Base-by-base conservation (phyloP, 2,888 invertebrate species). In the Saturnia pavonia region DNA sequence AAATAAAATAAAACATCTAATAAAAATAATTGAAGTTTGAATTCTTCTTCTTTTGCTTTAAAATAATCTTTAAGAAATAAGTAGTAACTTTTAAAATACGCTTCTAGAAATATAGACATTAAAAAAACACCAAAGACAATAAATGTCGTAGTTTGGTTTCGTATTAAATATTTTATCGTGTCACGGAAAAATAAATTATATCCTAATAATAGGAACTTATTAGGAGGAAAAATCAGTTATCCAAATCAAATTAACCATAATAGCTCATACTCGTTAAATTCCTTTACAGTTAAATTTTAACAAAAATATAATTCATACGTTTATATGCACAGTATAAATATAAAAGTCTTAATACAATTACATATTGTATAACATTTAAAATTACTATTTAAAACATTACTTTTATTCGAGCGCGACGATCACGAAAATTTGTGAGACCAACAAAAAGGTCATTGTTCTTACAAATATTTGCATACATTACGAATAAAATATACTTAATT, bases 401-500 rank as follows among this genome's bases (percentile, higher is more conserved):
- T 67, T 67, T 54, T 14, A 60, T 54, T 51, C 19, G 25, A 42
- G 40, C 19, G 12, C 54, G 54, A 48, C 45, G 16, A 40, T 66
- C 22, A 48, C 51, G 51, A 67, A 67, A 42, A 67, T 60, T 60
- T 14, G 25, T 14, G 57, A 14, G 57, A 60, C 57, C 57, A 27
- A 27, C 57, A 25, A 60, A 60, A 60, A 60, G 91, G 88, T 91
- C 89, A 84, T 84, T 85, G 90, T 85, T 84, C 88, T 83, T 78
- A 72, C 79, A 82, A 84, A 84, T 87, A 88, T 90, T 90, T 88
- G 85, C 89, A 90, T 91, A 89, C 77, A 86, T 89, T 88, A 89
- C 78, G 79, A 74, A 72, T 75, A 79, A 76, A 79, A 76, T 78
- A 70, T 70, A 67, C 70, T 66, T 83, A 82, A 82, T 85, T 82